Conservation (phyloP, 2,797 vertebrate species). For the Dendrocincla tyrannina region DNA sequence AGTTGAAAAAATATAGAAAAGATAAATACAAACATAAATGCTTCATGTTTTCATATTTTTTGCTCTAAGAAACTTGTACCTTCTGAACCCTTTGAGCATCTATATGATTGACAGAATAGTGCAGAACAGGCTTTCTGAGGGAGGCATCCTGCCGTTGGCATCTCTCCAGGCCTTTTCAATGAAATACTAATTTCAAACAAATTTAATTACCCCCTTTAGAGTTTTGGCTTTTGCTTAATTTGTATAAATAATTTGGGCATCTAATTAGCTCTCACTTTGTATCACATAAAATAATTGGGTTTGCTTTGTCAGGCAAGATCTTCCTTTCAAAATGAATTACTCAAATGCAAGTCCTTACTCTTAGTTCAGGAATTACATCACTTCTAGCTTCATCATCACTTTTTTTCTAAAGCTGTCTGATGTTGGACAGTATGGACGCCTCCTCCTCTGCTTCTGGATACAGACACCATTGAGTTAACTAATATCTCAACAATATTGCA, state of each 20-base stretch:
- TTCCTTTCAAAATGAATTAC: slow-evolving; percentile 31
- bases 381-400: slow-evolving; percentile 1
- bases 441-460: neutral
- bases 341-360: slow-evolving; percentile 1
- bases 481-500: neutral
- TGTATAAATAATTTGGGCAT: slow-evolving; percentile 44
- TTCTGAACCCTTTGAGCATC: neutral
- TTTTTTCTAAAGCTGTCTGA: neutral
- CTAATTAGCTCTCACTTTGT: slow-evolving; percentile 53
- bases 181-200: slow-evolving; percentile 52
- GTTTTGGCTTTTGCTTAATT: slow-evolving; percentile 58
- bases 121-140: neutral
- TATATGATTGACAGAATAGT: neutral
- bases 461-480: neutral
- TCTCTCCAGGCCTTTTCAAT: slow-evolving; percentile 31
- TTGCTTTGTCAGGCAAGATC: slow-evolving; percentile 49
- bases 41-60: neutral
- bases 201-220: slow-evolving; percentile 51
- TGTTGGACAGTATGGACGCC: neutral
- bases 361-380: neutral
- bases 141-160: slow-evolving; percentile 5
- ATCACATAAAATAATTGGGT: slow-evolving; percentile 50
- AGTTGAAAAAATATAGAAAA: neutral
- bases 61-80: neutral
- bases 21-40: neutral